A percentile compares a stretch with the other conserved stretches of the same genome.
phyloP scores from a whole-genome alignment of 2,113 vertebrate species.

The Verasper variegatus region DNA sequence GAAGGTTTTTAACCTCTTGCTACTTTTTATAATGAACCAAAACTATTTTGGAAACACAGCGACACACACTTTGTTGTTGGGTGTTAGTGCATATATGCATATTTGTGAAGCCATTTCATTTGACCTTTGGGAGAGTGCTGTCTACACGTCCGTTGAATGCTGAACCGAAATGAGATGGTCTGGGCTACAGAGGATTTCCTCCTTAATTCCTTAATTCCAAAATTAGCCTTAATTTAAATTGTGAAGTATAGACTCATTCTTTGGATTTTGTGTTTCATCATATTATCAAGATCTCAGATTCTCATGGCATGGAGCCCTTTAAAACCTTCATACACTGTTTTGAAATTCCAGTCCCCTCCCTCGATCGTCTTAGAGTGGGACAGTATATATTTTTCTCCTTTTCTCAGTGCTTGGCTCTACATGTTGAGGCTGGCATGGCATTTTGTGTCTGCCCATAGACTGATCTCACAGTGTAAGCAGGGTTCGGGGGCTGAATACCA shows the following conservation, averaged over 20 bases:
- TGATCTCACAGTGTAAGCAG: constrained; percentile 44
- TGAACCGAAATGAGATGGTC: no score
- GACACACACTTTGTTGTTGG: not conserved
- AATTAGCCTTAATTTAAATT: not conserved
- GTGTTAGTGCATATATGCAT: no score
- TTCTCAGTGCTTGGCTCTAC: constrained; percentile 39
- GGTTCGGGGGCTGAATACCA: constrained; percentile 60
- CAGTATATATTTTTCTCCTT: not conserved
- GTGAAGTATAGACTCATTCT: not conserved
- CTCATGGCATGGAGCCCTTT: no score
- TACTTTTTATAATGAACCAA: not conserved
- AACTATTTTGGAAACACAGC: not conserved
- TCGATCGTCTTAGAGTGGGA: not conserved
- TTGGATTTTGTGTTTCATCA: constrained; percentile 4
- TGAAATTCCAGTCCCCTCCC: no score
- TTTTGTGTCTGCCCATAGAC: constrained; percentile 56
- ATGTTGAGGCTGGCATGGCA: constrained; percentile 70
- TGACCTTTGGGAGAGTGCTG: no score
- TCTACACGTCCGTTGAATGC: no score
- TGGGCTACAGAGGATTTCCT: no score
- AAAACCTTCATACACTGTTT: no score
- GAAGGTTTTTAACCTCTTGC: not conserved
- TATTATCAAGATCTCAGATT: no score
- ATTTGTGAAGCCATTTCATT: not conserved
- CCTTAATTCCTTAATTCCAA: not conserved